Conservation (phyloP, 2,888 invertebrate species). For the Oasisia sp. region DNA sequence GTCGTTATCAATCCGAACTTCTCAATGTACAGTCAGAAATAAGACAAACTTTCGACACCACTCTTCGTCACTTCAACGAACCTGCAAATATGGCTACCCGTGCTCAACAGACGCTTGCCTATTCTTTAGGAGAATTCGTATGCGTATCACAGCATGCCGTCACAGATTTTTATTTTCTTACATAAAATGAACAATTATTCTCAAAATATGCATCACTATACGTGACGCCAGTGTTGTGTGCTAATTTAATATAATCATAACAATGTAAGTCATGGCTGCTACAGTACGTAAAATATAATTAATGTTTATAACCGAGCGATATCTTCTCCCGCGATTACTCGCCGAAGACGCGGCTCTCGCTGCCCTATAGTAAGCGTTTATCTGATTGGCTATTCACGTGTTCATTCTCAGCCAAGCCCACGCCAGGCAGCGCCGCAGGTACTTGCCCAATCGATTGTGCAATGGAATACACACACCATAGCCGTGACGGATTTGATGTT, state of each 20-base stretch:
- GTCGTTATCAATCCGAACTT: not conserved
- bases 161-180: slow-evolving; percentile 3
- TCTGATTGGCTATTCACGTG: slow-evolving; percentile 13
- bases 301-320: slow-evolving; percentile 10
- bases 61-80: not conserved
- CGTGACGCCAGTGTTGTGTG: not conserved
- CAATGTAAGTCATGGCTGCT: not conserved
- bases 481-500: slow-evolving; percentile 13
- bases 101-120: slow-evolving; percentile 4
- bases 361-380: not conserved
- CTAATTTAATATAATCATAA: slow-evolving; percentile 2
- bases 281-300: not conserved
- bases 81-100: slow-evolving; percentile 9
- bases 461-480: not conserved
- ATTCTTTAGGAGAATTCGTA: not conserved
- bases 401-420: slow-evolving; percentile 17
- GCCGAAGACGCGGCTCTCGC: slow-evolving; percentile 13
- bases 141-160: slow-evolving; percentile 13
- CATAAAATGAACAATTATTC: not conserved
- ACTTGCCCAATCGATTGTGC: slow-evolving; percentile 13
- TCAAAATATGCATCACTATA: not conserved
- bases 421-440: not conserved
- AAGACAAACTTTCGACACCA: not conserved
- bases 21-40: not conserved
- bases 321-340: slow-evolving; percentile 17